Evolutionary conservation across 2,113 vertebrate species (phyloP), one percentile per base, ranked within the genome.

Genomic region (Psilopogon haemacephalus): DNA sequence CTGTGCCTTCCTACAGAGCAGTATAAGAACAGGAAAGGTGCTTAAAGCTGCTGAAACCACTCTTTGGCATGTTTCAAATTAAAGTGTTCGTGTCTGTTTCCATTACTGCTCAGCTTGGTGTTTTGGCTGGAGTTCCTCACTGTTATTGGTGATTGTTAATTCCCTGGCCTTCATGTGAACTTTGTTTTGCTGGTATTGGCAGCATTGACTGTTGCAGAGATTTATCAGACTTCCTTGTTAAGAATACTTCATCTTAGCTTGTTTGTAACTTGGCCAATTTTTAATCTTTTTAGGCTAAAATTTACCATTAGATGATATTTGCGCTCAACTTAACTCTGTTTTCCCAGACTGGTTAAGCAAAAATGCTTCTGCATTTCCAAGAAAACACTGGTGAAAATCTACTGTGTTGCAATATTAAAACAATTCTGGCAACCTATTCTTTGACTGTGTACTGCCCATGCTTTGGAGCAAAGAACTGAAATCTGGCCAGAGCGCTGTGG

Each of bases 351-450:
- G 48, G 13, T 84, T 81, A 35, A 48, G 48, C 69, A 72, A 90
- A 84, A 88, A 62, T 2, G 10, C 2, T 86, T 70, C 67, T 83
- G 11, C 33, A 33, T 86, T 95, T 96, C 83, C 90, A 96, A 90
- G 88, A 95, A 94, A 93, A 95, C 0, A 2, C 32, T 95, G 76
- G 72, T 86, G 50, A 88, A 94, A 94, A 93, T 75, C 58, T 7
- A 21, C 84, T 73, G 70, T 94, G 74, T 94, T 89, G 90, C 88
- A 95, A 95, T 67, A 15, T 46, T 91, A 63, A 94, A 95, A 87
- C 67, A 91, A 59, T 15, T 2, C 40, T 86, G 80, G 73, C 84
- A 94, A 63, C 5, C 7, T 78, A 76, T 92, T 73, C 4, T 75
- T 92, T 83, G 24, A 40, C 59, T 68, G n/a, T 40, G 30, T 62